phyloP scores from a whole-genome alignment of 2,797 vertebrate species.

The Prunella strophiata region DNA sequence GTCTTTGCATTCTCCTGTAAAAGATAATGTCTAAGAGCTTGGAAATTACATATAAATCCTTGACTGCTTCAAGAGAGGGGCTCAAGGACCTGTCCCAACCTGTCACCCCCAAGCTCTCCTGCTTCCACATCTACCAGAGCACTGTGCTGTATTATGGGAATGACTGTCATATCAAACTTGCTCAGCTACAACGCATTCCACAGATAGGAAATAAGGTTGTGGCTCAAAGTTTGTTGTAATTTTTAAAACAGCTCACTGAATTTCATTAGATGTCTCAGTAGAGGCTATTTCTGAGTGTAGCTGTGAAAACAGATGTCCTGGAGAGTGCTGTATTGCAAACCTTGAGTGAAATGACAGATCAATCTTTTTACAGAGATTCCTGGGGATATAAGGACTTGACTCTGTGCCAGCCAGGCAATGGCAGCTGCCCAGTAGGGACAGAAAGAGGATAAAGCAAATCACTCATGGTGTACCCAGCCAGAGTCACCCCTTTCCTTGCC shows the following conservation, averaged over 20 bases:
- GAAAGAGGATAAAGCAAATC: not conserved
- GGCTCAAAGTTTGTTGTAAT: not conserved
- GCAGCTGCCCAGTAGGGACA: not conserved
- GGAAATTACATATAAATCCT: not conserved
- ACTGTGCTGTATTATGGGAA: not conserved
- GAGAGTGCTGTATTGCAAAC: not conserved
- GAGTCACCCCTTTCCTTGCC: not conserved
- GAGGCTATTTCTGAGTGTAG: not conserved
- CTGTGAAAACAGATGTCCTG: conserved; percentile 16
- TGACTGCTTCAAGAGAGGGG: not conserved
- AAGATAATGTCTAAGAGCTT: not conserved
- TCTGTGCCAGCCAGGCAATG: not conserved
- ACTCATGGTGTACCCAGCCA: not conserved
- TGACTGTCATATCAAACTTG: not conserved
- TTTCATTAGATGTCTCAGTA: not conserved
- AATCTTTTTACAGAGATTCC: not conserved
- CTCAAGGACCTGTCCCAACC: not conserved
- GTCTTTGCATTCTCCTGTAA: not conserved
- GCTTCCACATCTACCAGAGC: not conserved
- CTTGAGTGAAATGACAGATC: conserved; percentile 27
- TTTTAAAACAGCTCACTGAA: conserved; percentile 25
- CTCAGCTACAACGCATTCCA: not conserved
- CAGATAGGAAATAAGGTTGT: not conserved
- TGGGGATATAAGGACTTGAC: not conserved
- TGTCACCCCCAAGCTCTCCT: not conserved